phyloP scores from a whole-genome alignment of 1,140 invertebrate genomes.

The Portunus trituberculatus region DNA sequence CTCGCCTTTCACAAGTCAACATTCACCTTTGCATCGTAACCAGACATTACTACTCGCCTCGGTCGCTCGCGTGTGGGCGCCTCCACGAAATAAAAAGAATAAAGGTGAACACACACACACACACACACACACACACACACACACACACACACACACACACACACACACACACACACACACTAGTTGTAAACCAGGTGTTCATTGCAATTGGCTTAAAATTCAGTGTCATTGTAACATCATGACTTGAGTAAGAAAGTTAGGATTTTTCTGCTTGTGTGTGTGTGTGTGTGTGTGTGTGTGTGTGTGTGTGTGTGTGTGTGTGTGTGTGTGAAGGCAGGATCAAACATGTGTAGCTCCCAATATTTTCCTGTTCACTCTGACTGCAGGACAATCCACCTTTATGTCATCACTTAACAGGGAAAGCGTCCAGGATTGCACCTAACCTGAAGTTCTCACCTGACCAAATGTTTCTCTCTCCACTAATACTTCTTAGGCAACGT shows the following conservation, averaged over 20 bases:
- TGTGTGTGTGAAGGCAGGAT: not conserved
- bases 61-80: not conserved
- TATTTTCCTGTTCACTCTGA: too few relatives aligned
- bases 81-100: not conserved
- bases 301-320: slow-evolving; percentile 24
- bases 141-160: slow-evolving; percentile 20
- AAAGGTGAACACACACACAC: not conserved
- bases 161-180: not conserved
- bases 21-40: not conserved
- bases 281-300: slow-evolving; percentile 33
- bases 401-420: too few relatives aligned
- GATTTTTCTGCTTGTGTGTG: not conserved
- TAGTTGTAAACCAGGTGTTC: not conserved
- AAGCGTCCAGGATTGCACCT: too few relatives aligned
- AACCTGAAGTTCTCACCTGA: too few relatives aligned
- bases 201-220: too few relatives aligned
- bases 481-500: too few relatives aligned
- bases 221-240: too few relatives aligned
- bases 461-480: too few relatives aligned
- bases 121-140: slow-evolving; percentile 3
- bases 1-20: not conserved
- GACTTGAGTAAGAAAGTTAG: too few relatives aligned
- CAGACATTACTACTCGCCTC: not conserved
- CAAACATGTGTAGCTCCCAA: too few relatives aligned
- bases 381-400: too few relatives aligned